Conservation (phyloP, 2,113 vertebrate species). For the Hiodon tergisus region DNA sequence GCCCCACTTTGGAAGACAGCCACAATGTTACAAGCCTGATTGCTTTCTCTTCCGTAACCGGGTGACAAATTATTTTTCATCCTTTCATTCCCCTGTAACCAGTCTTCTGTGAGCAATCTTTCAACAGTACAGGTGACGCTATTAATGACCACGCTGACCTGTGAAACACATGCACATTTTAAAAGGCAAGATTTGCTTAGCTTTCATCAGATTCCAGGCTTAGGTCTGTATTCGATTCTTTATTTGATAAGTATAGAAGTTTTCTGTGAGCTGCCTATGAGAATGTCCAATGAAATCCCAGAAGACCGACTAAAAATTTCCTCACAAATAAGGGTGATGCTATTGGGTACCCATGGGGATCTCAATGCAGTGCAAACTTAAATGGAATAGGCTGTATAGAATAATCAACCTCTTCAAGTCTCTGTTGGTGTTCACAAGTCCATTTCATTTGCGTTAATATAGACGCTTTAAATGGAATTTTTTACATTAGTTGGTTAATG, state of each 20-base stretch:
- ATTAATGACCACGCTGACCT: constrained; percentile 1
- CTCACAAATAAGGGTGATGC: too few species aligned
- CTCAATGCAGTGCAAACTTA: background rate
- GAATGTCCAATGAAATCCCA: too few species aligned
- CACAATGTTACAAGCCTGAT: constrained; percentile 12
- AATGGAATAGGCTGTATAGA: background rate
- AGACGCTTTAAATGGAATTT: constrained; percentile 12
- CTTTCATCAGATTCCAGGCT: background rate
- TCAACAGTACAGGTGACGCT: background rate
- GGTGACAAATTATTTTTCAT: constrained; percentile 9
- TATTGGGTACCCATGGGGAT: background rate
- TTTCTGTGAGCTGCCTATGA: background rate
- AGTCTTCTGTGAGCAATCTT: background rate
- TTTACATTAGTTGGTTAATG: constrained; percentile 18
- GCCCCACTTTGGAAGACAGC: constrained; percentile 17
- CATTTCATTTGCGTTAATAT: constrained; percentile 8
- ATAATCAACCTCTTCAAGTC: background rate
- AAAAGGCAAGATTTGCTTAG: background rate
- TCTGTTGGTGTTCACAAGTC: constrained; percentile 14
- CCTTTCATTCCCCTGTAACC: constrained; percentile 6
- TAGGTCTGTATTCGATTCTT: too few species aligned
- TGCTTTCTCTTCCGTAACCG: constrained; percentile 3
- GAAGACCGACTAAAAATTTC: too few species aligned
- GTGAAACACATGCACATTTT: constrained; percentile 9
- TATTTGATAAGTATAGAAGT: background rate